These are phyloP conservation scores for Scaeva pyrastri DNA, from an alignment of 2,888 invertebrate genomes.

Conservation along the genomic window DNA sequence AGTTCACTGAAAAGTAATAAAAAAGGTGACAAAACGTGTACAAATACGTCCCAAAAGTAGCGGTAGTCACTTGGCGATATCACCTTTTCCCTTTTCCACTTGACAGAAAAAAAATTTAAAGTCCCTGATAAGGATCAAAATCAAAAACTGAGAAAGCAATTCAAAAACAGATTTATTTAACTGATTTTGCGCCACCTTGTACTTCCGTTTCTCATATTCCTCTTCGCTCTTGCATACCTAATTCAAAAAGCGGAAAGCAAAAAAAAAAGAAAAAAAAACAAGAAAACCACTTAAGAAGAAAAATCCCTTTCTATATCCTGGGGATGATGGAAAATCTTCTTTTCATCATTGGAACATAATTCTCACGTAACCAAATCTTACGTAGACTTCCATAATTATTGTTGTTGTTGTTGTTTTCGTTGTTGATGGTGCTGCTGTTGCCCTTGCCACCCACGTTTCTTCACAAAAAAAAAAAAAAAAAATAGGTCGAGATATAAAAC, in stretches of 20 bases:
- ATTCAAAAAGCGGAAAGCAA: slow-evolving; percentile 13
- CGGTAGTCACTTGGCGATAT: no score
- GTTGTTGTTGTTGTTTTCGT: no score
- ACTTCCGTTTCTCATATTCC: background rate
- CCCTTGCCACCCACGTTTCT: slow-evolving; percentile 17
- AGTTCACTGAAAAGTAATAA: no score
- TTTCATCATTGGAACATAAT: slow-evolving; percentile 45
- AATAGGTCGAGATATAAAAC: background rate
- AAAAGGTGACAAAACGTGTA: no score
- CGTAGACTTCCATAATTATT: slow-evolving; percentile 55
- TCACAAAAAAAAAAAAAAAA: background rate
- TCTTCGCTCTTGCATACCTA: slow-evolving; percentile 19
- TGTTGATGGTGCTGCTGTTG: no score
- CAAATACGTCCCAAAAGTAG: no score
- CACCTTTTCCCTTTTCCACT: no score
- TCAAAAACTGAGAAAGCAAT: no score
- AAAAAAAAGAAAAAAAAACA: background rate
- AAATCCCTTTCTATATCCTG: slow-evolving; percentile 9
- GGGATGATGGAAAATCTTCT: slow-evolving; percentile 21
- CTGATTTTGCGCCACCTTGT: background rate
- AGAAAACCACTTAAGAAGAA: slow-evolving; percentile 7
- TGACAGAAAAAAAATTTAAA: no score
- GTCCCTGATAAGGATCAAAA: no score
- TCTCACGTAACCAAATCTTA: slow-evolving; percentile 49
- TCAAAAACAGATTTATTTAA: no score